Conservation (phyloP, 2,888 invertebrate genomes). For the Synanthedon formicaeformis region DNA sequence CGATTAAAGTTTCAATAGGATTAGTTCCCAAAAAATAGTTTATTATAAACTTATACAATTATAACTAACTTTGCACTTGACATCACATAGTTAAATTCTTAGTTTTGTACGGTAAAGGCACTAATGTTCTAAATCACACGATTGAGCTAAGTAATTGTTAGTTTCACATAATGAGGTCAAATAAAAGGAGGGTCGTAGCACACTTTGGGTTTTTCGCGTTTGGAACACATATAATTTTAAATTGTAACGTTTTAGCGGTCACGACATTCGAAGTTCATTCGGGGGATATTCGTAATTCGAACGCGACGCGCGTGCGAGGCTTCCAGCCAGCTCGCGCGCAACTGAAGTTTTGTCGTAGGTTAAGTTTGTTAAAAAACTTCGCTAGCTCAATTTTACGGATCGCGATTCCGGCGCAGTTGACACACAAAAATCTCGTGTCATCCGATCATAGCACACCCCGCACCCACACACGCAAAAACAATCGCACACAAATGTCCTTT, state of each 20-base stretch:
- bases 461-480: background rate
- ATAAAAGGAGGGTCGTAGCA: slow-evolving; percentile 35
- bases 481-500: slow-evolving; percentile 11
- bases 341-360: slow-evolving; percentile 65
- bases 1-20: slow-evolving; percentile 12
- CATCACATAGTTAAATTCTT: slow-evolving; percentile 52
- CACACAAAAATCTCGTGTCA: slow-evolving; percentile 36
- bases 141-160: slow-evolving; percentile 54
- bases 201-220: slow-evolving; percentile 41
- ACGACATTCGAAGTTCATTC: slow-evolving; percentile 39
- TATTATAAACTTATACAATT: slow-evolving; percentile 33
- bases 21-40: slow-evolving; percentile 27
- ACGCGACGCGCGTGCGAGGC: slow-evolving; percentile 47
- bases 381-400: slow-evolving; percentile 62
- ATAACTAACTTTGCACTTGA: slow-evolving; percentile 5
- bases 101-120: slow-evolving; percentile 58
- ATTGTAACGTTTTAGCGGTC: slow-evolving; percentile 33
- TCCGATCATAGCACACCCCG: slow-evolving; percentile 14
- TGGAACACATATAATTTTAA: slow-evolving; percentile 22
- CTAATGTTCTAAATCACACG: slow-evolving; percentile 58
- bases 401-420: slow-evolving; percentile 34
- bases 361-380: slow-evolving; percentile 59
- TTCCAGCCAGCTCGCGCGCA: slow-evolving; percentile 54
- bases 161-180: slow-evolving; percentile 52
- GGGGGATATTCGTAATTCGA: slow-evolving; percentile 36